A percentile compares a stretch with the other conserved stretches of the same genome.
phyloP scores from a whole-genome alignment of 2,888 invertebrate species.

The Bellardia bayeri region DNA sequence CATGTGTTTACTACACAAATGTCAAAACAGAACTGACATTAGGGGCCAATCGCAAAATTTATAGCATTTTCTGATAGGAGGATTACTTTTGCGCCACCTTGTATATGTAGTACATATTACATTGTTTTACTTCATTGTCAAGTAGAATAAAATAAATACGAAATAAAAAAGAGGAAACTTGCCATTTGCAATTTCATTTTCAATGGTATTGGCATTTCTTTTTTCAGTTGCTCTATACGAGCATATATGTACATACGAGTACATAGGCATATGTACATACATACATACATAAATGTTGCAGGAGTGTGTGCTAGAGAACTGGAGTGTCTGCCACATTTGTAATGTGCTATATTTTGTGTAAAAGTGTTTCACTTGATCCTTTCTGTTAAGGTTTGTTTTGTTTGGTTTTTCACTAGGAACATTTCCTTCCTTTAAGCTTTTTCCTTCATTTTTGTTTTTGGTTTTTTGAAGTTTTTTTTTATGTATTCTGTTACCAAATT shows the following conservation, averaged over 20 bases:
- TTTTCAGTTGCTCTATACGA: too few relatives aligned
- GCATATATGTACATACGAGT: too few relatives aligned
- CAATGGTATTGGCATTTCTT: background rate
- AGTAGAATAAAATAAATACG: conserved; percentile 29
- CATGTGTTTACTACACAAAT: too few relatives aligned
- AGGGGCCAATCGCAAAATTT: too few relatives aligned
- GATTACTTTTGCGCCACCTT: too few relatives aligned
- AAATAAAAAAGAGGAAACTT: conserved; percentile 21
- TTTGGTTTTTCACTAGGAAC: conserved; percentile 17
- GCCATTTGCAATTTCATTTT: background rate
- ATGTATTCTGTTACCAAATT: conserved; percentile 75
- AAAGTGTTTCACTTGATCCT: conserved; percentile 63
- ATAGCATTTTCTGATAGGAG: too few relatives aligned
- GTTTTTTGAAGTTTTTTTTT: too few relatives aligned
- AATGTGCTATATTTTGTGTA: conserved; percentile 68
- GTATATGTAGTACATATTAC: background rate
- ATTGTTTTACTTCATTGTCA: conserved; percentile 31
- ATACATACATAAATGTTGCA: conserved; percentile 58
- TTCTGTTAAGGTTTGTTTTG: conserved; percentile 52
- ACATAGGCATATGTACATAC: too few relatives aligned
- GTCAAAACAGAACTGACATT: too few relatives aligned
- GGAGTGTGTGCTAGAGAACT: conserved; percentile 23
- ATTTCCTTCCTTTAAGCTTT: conserved; percentile 53
- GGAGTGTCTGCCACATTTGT: conserved; percentile 36
- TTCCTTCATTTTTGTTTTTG: conserved; percentile 30